Percentiles rank a stretch among this genome's conserved stretches.
These are phyloP conservation scores for Morone chrysops DNA, from an alignment of 2,113 vertebrate genomes.

Conservation along the genomic window DNA sequence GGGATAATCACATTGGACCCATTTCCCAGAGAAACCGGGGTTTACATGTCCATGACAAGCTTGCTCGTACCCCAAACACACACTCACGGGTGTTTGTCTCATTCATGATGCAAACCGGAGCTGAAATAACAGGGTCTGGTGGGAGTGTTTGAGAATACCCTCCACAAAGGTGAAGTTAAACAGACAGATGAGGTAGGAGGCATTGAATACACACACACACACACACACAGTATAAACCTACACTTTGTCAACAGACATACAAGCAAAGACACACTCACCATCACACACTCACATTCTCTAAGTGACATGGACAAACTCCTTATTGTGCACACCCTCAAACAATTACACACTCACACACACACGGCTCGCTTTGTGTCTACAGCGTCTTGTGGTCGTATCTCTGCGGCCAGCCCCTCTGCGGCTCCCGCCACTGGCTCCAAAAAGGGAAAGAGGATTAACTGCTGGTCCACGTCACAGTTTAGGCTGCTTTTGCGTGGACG, in stretches of 20 bases:
- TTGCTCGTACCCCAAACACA: conserved; percentile 32
- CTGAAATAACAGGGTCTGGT: conserved; percentile 71
- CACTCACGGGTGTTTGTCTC: conserved; percentile 47
- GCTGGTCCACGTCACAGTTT: conserved; percentile 80
- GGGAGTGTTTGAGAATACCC: conserved; percentile 72
- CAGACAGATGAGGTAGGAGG: conserved; percentile 67
- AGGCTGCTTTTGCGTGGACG: conserved; percentile 76
- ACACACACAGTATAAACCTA: conserved; percentile 54
- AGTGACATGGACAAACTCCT: conserved; percentile 67
- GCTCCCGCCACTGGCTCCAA: conserved; percentile 77
- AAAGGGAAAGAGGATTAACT: conserved; percentile 83
- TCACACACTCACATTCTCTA: conserved; percentile 58
- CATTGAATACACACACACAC: conserved; percentile 49
- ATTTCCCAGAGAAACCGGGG: conserved; percentile 31
- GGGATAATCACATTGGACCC: conserved; percentile 63
- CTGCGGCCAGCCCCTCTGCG: conserved; percentile 76
- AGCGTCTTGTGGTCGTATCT: conserved; percentile 79
- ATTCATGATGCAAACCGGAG: conserved; percentile 79
- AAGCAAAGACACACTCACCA: conserved; percentile 46
- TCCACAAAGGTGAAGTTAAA: conserved; percentile 71
- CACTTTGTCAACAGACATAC: conserved; percentile 55
- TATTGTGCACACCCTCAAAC: conserved; percentile 58
- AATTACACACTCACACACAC: conserved; percentile 49
- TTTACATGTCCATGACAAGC: conserved; percentile 65
- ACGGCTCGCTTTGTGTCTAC: conserved; percentile 64